Percentiles rank a stretch among this genome's conserved stretches.
Evolutionary conservation across 1,140 invertebrate genomes (phyloP).

Genomic region (Maniola jurtina): DNA sequence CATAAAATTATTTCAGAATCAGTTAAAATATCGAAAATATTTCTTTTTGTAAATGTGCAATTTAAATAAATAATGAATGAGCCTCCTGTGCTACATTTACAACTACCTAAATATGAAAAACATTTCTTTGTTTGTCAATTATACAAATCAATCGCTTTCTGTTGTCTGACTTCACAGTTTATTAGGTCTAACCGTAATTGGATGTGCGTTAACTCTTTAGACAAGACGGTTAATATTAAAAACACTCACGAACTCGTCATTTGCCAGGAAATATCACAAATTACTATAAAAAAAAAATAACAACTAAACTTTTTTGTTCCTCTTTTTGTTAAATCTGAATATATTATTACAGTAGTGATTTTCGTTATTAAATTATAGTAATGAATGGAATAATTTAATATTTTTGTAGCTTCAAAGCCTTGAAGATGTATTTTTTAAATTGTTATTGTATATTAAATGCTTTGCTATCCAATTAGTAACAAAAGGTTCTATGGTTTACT

Average conservation of each 20-base stretch:
- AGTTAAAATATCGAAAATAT: too few species aligned
- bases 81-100: too few species aligned
- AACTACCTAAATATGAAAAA: too few species aligned
- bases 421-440: conserved; percentile 14
- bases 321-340: conserved; percentile 14
- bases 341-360: conserved; percentile 27
- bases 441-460: conserved; percentile 4
- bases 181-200: conserved; percentile 24
- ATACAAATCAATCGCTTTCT: neutral
- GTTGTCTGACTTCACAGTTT: conserved; percentile 18
- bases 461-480: neutral
- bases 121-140: neutral
- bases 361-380: conserved; percentile 27
- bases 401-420: conserved; percentile 15
- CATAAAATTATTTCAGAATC: too few species aligned
- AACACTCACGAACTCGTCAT: conserved; percentile 45
- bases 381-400: conserved; percentile 28
- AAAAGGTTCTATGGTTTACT: neutral
- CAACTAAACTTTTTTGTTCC: conserved; percentile 9
- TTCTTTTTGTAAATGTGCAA: too few species aligned
- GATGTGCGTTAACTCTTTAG: conserved; percentile 13
- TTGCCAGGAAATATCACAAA: conserved; percentile 37
- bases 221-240: conserved; percentile 12
- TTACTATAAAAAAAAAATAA: conserved; percentile 18
- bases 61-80: too few species aligned